Conservation (phyloP, 2,888 invertebrate genomes). For the Acronicta leporina region DNA sequence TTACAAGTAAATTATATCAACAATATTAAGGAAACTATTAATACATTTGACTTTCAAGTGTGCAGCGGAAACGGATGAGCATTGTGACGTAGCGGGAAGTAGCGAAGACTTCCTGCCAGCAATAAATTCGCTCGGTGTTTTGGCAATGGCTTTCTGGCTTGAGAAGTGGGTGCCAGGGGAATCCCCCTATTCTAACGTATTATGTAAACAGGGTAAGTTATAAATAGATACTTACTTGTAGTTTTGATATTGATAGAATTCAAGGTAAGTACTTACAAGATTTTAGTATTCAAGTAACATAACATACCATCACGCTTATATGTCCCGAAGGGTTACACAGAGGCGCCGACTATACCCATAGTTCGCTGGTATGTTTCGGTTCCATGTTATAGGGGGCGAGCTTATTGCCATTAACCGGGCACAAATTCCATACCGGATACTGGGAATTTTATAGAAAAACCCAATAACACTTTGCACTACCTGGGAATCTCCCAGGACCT, state of each 20-base stretch:
- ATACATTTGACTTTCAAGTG: conserved; percentile 78
- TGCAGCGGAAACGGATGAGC: conserved; percentile 81
- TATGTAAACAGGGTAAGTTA: conserved; percentile 13
- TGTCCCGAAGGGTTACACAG: no score
- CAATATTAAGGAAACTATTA: conserved; percentile 70
- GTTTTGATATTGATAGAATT: background rate
- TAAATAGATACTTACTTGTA: background rate
- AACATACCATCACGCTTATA: no score
- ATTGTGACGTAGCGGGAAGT: conserved; percentile 84
- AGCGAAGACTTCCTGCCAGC: conserved; percentile 83
- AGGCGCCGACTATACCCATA: no score
- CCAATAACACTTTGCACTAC: no score
- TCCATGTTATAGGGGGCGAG: no score
- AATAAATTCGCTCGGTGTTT: conserved; percentile 77
- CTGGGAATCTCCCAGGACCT: no score
- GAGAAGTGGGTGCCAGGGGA: conserved; percentile 46
- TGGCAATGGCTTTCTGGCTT: conserved; percentile 67
- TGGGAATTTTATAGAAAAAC: no score
- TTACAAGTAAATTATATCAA: conserved; percentile 8
- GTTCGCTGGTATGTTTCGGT: no score
- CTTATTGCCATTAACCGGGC: no score
- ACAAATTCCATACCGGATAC: no score
- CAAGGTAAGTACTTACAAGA: no score
- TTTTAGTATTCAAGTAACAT: no score
- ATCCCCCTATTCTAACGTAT: conserved; percentile 23